Evolutionary conservation across 2,113 vertebrate genomes (phyloP), one percentile per base, ranked within the genome.

Genomic region (Narcine bancroftii): DNA sequence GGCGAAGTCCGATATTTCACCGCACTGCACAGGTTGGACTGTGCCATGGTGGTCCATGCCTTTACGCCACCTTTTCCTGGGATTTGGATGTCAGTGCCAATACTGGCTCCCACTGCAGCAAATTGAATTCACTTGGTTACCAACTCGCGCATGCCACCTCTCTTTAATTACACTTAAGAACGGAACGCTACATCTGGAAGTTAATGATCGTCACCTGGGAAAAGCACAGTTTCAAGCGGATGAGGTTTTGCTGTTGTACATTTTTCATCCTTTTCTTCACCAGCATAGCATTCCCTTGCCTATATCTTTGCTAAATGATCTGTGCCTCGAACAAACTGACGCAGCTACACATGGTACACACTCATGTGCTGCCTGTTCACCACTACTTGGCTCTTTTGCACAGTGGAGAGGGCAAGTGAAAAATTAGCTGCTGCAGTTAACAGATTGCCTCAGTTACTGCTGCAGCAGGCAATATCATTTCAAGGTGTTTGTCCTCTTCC

Each of bases 341-440:
- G 29, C 2, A 47, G 45, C 66, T n/a, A 29, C 77, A 81, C 77
- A 33, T 50, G 26, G 92, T 93, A 93, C 94, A 94, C 93, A 92
- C 10, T 36, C 1, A 42, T 50, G 65, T 4, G 0, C 21, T 63
- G 92, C 92, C 85, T 93, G 81, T 76, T 83, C 17, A 66, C 39
- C 72, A 92, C 92, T 93, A 93, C 87, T 95, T 93, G 94, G 92
- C 93, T 89, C 93, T 92, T 47, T 92, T 93, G 93, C 96, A 92
- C 94, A 94, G 92, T 95, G 95, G 94, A 95, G n/a, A 94, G 39
- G 45, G 17, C 93, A 81, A 93, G 60, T 95, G 95, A 96, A 95
- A 96, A 96, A 96, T 95, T 94, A 96, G 95, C 95, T 95, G 95
- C 92, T 95, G 92, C 81, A 95, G 93, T 92, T 94, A 96, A 97